These are phyloP conservation scores for Gadus chalcogrammus DNA, from an alignment of 2,113 vertebrate genomes.

Conservation along the genomic window DNA sequence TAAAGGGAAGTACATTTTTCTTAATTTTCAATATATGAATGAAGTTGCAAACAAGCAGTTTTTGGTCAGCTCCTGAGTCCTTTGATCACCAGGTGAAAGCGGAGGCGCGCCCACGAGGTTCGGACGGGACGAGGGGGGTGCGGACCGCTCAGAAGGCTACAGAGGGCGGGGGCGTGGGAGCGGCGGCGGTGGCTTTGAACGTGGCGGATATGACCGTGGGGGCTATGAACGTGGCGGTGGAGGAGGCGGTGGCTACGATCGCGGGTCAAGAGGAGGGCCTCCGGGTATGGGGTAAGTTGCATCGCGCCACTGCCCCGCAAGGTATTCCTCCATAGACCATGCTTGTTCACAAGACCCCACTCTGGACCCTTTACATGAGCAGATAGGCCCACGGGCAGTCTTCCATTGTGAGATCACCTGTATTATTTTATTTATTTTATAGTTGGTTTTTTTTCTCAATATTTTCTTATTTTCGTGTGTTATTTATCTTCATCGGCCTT, in stretches of 20 bases:
- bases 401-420: no score
- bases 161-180: constrained; percentile 68
- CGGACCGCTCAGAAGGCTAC: constrained; percentile 69
- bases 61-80: not conserved
- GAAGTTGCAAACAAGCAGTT: not conserved
- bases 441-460: no score
- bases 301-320: constrained; percentile 61
- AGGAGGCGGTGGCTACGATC: constrained; percentile 47
- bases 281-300: constrained; percentile 81
- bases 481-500: not conserved
- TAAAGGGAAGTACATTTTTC: not conserved
- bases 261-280: constrained; percentile 68
- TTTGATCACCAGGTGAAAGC: constrained; percentile 56
- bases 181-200: constrained; percentile 70
- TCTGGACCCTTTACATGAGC: constrained; percentile 23
- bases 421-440: not conserved
- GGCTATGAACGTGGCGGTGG: constrained; percentile 63
- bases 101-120: constrained; percentile 62
- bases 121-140: constrained; percentile 66
- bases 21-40: not conserved
- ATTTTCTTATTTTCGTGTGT: not conserved
- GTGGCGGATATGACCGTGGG: constrained; percentile 62
- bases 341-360: constrained; percentile 26
- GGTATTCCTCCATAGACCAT: constrained; percentile 58
- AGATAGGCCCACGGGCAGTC: no score